Conservation (phyloP, 1,140 invertebrate genomes). For the Atta cephalotes region DNA sequence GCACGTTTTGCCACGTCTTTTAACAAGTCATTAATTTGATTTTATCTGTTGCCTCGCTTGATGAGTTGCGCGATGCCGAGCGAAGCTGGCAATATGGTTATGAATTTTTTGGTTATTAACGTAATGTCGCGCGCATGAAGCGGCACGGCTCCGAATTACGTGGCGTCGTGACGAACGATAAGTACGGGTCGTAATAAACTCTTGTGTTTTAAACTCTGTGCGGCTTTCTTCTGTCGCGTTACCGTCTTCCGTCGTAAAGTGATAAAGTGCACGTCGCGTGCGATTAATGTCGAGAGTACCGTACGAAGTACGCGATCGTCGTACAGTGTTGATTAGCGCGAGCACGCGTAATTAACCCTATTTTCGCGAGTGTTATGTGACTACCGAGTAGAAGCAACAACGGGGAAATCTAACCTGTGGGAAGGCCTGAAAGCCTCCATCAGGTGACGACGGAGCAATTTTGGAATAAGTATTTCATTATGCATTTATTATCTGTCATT, state of each 20-base stretch:
- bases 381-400: neutral
- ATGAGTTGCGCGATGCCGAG: neutral
- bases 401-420: neutral
- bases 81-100: neutral
- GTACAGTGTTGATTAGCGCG: neutral
- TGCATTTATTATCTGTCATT: neutral
- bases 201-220: neutral
- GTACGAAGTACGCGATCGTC: conserved; percentile 19
- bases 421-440: neutral
- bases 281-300: conserved; percentile 11
- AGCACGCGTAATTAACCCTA: conserved; percentile 1
- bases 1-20: neutral
- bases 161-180: neutral
- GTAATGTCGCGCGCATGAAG: neutral
- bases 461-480: neutral
- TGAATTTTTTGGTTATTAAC: neutral
- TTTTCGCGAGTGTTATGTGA: conserved; percentile 19
- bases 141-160: neutral
- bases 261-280: conserved; percentile 18
- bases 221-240: conserved; percentile 2
- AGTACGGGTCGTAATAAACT: neutral
- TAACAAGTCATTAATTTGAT: neutral
- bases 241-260: neutral
- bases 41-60: neutral
- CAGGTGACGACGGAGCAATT: neutral